These are phyloP conservation scores for Prolemur simus DNA, from an alignment of 2,113 vertebrate species.

Conservation along the genomic window DNA sequence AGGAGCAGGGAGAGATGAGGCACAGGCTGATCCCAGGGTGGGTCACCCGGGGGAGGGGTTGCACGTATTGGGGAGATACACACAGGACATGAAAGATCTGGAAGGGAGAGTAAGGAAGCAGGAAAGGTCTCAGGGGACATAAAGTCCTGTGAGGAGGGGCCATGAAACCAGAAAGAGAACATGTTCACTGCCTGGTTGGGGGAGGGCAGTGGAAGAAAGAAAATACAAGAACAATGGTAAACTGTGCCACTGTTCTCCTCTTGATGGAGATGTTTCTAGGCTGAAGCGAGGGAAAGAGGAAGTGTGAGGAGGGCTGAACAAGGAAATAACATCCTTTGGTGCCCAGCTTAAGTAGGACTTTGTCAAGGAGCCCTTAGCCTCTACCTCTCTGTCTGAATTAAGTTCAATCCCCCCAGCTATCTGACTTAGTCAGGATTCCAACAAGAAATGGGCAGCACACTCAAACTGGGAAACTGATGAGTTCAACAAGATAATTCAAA, in stretches of 20 bases:
- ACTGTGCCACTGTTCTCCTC: fast-evolving
- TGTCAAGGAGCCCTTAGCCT: background rate
- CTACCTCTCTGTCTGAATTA: background rate
- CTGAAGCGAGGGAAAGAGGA: background rate
- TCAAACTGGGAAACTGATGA: background rate
- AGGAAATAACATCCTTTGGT: no score
- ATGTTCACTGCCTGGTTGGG: background rate
- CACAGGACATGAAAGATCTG: background rate
- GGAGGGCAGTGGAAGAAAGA: background rate
- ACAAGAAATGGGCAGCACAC: background rate
- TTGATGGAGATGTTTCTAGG: background rate
- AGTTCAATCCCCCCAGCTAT: background rate
- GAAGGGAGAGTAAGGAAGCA: background rate
- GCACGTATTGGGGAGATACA: background rate
- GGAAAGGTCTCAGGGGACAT: background rate
- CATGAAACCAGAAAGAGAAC: background rate
- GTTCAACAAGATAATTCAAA: background rate
- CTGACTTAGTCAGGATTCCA: background rate
- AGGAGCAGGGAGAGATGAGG: background rate
- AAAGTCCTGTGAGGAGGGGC: background rate
- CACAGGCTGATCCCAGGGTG: fast-evolving
- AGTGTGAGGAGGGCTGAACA: no score
- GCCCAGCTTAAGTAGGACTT: background rate
- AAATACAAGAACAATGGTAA: background rate
- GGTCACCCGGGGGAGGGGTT: background rate